Conservation (phyloP, 2,888 invertebrate species). For the Prenolepis imparis region DNA sequence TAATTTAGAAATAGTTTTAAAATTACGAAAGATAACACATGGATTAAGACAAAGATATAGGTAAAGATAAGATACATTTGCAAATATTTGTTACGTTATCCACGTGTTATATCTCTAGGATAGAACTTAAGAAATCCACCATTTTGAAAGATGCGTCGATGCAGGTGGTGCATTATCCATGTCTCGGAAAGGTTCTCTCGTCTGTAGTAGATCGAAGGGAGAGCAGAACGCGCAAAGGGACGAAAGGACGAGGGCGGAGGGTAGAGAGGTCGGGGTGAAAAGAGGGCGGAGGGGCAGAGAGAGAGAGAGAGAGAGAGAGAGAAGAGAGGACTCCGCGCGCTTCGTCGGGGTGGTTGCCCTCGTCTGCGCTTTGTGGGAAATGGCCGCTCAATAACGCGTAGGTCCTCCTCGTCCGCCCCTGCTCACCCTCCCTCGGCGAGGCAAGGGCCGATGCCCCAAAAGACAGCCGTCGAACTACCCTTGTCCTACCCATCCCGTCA, state of each 20-base stretch:
- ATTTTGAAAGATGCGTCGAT: slow-evolving; percentile 28
- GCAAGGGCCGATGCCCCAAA: slow-evolving; percentile 80
- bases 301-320: slow-evolving; percentile 56
- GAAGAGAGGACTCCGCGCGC: slow-evolving; percentile 74
- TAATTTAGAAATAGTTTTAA: neutral
- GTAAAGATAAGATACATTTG: slow-evolving; percentile 4
- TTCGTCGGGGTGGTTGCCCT: slow-evolving; percentile 85
- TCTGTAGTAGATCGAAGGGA: slow-evolving; percentile 50
- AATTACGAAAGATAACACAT: neutral
- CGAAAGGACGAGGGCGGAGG: slow-evolving; percentile 39
- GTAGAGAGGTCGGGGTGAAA: slow-evolving; percentile 35
- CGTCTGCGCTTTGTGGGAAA: slow-evolving; percentile 86
- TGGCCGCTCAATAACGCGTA: slow-evolving; percentile 86
- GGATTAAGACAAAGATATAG: neutral
- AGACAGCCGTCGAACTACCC: slow-evolving; percentile 73
- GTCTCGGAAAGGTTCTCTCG: slow-evolving; percentile 51
- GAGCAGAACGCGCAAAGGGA: slow-evolving; percentile 41
- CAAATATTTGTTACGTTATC: neutral
- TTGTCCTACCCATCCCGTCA: slow-evolving; percentile 39
- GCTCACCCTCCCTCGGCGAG: slow-evolving; percentile 71
- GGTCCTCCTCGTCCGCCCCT: slow-evolving; percentile 75
- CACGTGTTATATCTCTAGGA: neutral
- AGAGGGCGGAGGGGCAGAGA: slow-evolving; percentile 49
- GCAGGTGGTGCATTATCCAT: slow-evolving; percentile 48
- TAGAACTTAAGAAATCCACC: neutral